These are phyloP conservation scores for Adrianichthys oophorus DNA, from an alignment of 2,797 vertebrate genomes.

Conservation along the genomic window DNA sequence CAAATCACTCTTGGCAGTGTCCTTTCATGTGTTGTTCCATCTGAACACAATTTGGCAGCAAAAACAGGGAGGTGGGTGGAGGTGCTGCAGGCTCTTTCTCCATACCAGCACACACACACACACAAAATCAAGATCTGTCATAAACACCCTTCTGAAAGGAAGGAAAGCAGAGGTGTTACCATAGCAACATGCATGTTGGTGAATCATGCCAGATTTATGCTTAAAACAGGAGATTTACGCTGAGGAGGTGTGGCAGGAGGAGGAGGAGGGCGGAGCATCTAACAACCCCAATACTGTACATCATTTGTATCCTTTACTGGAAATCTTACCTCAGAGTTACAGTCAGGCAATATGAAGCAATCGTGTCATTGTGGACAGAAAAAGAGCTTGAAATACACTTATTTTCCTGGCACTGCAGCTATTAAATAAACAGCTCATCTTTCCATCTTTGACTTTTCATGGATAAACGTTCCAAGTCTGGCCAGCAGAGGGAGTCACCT, in stretches of 20 bases:
- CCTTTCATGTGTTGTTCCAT: conserved; percentile 68
- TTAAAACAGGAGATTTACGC: conserved; percentile 53
- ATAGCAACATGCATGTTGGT: conserved; percentile 44
- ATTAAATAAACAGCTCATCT: conserved; percentile 42
- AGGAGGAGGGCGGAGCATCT: conserved; percentile 33
- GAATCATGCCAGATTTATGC: conserved; percentile 53
- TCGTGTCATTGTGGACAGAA: conserved; percentile 39
- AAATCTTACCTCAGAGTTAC: conserved; percentile 40
- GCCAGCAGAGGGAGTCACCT: conserved; percentile 62
- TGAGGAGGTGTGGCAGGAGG: conserved; percentile 22
- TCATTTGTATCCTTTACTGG: conserved; percentile 62
- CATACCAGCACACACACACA: conserved; percentile 52
- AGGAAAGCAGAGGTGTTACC: conserved; percentile 65
- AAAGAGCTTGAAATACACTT: conserved; percentile 27
- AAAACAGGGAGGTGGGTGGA: conserved; percentile 10
- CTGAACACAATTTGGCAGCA: conserved; percentile 77
- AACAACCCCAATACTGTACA: conserved; percentile 50
- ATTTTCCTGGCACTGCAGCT: conserved; percentile 54
- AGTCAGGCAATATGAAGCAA: conserved; percentile 48
- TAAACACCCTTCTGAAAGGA: conserved; percentile 64
- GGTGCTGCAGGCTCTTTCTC: conserved; percentile 44
- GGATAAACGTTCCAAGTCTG: conserved; percentile 2
- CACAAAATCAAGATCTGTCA: conserved; percentile 59
- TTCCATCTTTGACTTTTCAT: conserved; percentile 28
- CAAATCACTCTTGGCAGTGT: conserved; percentile 73